These are phyloP conservation scores for Chaenogobius annularis DNA, from an alignment of 2,113 vertebrate species.

Conservation along the genomic window DNA sequence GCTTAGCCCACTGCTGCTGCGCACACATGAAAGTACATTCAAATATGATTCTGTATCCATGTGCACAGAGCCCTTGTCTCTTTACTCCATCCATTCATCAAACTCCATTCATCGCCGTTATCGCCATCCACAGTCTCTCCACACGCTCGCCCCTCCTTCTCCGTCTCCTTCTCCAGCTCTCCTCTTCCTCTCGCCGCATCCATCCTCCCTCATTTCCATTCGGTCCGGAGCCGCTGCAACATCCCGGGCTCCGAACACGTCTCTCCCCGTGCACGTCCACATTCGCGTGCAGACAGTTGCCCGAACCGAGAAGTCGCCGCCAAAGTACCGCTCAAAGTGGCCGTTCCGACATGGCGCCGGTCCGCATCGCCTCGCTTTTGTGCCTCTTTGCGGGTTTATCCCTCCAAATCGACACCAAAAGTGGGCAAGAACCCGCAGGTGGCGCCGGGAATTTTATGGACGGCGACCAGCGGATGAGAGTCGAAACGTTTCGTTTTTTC, in stretches of 20 bases:
- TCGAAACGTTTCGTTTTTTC: slow-evolving; percentile 90
- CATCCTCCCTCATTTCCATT: not conserved
- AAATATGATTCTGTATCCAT: too few species aligned
- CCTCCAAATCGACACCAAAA: slow-evolving; percentile 78
- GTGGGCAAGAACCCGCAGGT: slow-evolving; percentile 74
- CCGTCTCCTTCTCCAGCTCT: not conserved
- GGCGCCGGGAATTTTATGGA: slow-evolving; percentile 91
- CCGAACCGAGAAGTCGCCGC: too few species aligned
- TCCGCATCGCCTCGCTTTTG: slow-evolving; percentile 69
- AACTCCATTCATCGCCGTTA: not conserved
- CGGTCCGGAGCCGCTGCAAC: too few species aligned
- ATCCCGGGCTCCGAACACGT: too few species aligned
- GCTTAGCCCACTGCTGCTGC: too few species aligned
- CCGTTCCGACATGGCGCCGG: slow-evolving; percentile 8
- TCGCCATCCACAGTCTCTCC: not conserved
- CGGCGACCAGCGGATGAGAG: slow-evolving; percentile 94
- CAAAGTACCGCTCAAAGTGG: too few species aligned
- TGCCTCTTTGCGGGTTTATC: slow-evolving; percentile 74
- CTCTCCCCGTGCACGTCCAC: too few species aligned
- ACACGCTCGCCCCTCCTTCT: slow-evolving; percentile 13
- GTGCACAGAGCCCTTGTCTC: too few species aligned
- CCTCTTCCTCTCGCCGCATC: not conserved
- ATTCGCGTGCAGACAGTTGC: too few species aligned
- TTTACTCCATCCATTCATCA: not conserved
- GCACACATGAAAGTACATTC: too few species aligned